These are phyloP conservation scores for Ptychochromis oligacanthus DNA, from an alignment of 2,113 vertebrate species.

Conservation along the genomic window DNA sequence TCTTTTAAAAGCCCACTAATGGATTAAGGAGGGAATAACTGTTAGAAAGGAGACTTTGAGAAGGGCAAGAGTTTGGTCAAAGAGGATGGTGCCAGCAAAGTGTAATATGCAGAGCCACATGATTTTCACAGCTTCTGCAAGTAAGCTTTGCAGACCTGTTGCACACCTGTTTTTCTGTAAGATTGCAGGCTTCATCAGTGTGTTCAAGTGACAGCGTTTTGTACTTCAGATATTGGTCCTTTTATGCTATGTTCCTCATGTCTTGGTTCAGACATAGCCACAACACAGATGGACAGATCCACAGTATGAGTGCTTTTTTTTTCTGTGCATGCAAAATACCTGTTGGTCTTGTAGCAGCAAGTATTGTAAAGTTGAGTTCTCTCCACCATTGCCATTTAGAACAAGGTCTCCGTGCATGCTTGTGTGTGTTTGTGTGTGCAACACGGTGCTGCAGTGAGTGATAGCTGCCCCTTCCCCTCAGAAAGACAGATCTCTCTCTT, in stretches of 20 bases:
- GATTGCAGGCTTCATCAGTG: not conserved
- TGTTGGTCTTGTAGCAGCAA: too few relatives aligned
- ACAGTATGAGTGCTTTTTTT: too few relatives aligned
- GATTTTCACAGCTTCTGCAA: constrained; percentile 20
- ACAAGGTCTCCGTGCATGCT: too few relatives aligned
- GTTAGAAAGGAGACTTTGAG: constrained; percentile 52
- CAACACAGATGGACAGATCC: too few relatives aligned
- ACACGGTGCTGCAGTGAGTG: not conserved
- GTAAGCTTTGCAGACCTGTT: not conserved
- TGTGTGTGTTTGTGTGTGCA: not conserved
- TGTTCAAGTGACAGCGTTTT: not conserved
- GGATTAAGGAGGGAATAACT: constrained; percentile 24
- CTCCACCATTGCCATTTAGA: too few relatives aligned
- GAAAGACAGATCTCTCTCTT: not conserved
- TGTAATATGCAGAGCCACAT: not conserved
- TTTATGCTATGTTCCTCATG: too few relatives aligned
- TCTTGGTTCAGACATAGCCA: too few relatives aligned
- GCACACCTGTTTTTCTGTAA: not conserved
- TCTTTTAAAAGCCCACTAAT: constrained; percentile 47
- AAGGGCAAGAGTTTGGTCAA: constrained; percentile 10
- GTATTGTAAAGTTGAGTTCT: too few relatives aligned
- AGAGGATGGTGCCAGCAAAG: constrained; percentile 17
- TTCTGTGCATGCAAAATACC: too few relatives aligned
- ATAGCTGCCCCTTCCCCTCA: not conserved
- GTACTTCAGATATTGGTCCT: too few relatives aligned